Evolutionary conservation across 1,140 invertebrate genomes (phyloP), one percentile per base, ranked within the genome.

Genomic region (Drosophila fuyamai): DNA sequence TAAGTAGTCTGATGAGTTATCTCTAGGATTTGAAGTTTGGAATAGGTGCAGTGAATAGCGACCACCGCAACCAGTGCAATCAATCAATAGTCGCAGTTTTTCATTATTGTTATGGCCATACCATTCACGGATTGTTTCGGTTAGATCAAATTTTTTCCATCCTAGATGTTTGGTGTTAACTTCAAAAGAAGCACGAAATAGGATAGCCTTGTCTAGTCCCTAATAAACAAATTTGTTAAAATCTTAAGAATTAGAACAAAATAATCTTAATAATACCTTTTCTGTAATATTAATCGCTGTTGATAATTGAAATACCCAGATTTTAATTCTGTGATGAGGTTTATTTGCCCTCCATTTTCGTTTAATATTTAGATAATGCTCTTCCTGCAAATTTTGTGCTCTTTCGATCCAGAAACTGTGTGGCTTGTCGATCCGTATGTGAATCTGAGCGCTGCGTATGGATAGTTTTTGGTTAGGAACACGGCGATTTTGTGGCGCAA

Each of bases 71-170:
- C 97, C 96, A 61, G 95, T 95, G 92, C 97, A 97, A 93, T 98
- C 97, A 46, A 98, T 95, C 29, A 97, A 93, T 10, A 98, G 93
- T 55, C 95, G 95, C 57, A 98, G 93, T 76, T 94, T 94, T 62
- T 92, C 90, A 60, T 88, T 92, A 16, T 92, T 88, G 58, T 83
- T 92, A 46, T 93, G 92, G 46, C 94, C 93, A 88, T 95, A 95
- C 96, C 96, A 97, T 63, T 94, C 94, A 44, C 94, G 94, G n/a
- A 97, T 96, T 9, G 95, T 95, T 55, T 94, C 93, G 38, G 96
- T 97, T 54, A 98, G 93, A 93, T 98, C 97, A 73, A 98, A 94
- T 78, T 97, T 96, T 85, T 97, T 95, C 98, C 97, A 98, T 16
- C 96, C 97, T 12, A 95, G 93, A 77, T 94, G 93, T 48, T 94